Evolutionary conservation across 1,140 invertebrate species (phyloP).

Genomic region (Wasmannia auropunctata): DNA sequence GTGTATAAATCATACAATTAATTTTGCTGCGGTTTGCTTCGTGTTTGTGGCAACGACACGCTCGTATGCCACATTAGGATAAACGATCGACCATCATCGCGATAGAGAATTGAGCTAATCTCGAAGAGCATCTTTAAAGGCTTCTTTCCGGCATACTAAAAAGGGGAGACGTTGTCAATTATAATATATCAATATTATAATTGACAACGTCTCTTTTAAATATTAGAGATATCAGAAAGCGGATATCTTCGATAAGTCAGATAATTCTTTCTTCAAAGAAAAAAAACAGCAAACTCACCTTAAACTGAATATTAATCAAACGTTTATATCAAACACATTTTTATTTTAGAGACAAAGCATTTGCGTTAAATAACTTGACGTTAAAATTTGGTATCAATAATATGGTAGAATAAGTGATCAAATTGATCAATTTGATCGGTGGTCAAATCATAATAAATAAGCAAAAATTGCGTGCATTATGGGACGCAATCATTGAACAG

Average conservation of each 20-base stretch:
- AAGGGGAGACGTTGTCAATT: background rate
- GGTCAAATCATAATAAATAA: too few relatives aligned
- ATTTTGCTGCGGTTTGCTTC: conserved; percentile 74
- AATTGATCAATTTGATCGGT: too few relatives aligned
- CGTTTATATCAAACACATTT: background rate
- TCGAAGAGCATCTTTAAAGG: background rate
- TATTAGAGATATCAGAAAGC: background rate
- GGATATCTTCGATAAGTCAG: background rate
- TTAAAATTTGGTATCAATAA: too few relatives aligned
- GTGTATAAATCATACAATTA: conserved; percentile 83
- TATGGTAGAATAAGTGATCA: too few relatives aligned
- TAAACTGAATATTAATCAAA: background rate
- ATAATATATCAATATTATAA: background rate
- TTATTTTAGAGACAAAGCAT: background rate
- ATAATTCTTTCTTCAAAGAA: too few relatives aligned
- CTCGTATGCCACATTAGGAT: conserved; percentile 64
- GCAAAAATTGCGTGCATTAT: too few relatives aligned
- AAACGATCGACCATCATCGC: background rate
- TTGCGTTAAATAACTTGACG: background rate
- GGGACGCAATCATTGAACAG: too few relatives aligned
- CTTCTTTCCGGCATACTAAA: background rate
- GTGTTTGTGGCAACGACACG: conserved; percentile 68
- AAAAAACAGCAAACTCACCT: background rate
- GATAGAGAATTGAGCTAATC: background rate
- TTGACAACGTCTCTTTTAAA: background rate